phyloP scores from a whole-genome alignment of 1,140 invertebrate species.

The Pantala flavescens region DNA sequence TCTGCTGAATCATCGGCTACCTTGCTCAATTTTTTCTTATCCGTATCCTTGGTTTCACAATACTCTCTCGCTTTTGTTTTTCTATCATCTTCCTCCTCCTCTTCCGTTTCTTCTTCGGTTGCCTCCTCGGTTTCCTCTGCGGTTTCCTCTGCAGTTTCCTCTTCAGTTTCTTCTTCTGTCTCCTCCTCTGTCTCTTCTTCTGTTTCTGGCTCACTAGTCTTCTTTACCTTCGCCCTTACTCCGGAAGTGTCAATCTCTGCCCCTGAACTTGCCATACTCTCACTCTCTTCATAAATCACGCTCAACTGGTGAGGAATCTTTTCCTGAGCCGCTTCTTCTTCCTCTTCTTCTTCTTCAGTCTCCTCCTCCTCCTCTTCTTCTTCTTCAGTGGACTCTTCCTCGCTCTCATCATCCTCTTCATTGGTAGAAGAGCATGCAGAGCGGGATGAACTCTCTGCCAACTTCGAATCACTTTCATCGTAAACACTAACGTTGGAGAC shows the following conservation, averaged over 20 bases:
- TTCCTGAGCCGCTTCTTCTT: slow-evolving; percentile 21
- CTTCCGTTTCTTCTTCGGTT: not conserved
- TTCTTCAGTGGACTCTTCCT: slow-evolving; percentile 23
- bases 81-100: too few relatives aligned
- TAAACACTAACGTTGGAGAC: slow-evolving; percentile 40
- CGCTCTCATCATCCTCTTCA: slow-evolving; percentile 32
- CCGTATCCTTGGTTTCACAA: not conserved
- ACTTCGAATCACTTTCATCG: slow-evolving; percentile 16
- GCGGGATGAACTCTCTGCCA: not conserved
- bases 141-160: not conserved
- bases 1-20: not conserved
- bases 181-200: slow-evolving; percentile 7
- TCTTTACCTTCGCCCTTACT: not conserved
- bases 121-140: not conserved
- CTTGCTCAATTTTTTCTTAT: not conserved
- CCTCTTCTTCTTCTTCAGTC: slow-evolving; percentile 29
- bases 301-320: slow-evolving; percentile 39
- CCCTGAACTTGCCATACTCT: slow-evolving; percentile 24
- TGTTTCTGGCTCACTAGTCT: not conserved
- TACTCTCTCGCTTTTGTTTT: not conserved
- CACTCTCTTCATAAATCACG: slow-evolving; percentile 45
- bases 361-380: too few relatives aligned
- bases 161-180: slow-evolving; percentile 12
- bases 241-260: not conserved
- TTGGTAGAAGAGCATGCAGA: slow-evolving; percentile 31